Percentiles rank a stretch among this genome's conserved stretches.
Conservation (phyloP, 2,797 vertebrate genomes). For the Enteromius afrohamiltoni region DNA sequence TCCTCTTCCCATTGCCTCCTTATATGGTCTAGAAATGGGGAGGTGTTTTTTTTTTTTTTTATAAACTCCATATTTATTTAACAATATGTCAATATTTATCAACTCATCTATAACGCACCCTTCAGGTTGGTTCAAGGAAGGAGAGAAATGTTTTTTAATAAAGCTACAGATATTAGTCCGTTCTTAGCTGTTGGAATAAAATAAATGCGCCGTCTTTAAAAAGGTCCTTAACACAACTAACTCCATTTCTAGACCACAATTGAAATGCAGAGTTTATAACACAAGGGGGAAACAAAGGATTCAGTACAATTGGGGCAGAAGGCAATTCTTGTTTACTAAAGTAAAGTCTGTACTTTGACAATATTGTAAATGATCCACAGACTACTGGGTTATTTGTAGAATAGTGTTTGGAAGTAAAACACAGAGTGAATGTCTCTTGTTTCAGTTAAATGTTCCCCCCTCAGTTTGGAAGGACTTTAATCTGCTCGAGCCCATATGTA, state of each 20-base stretch:
- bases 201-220: slow-evolving; percentile 2
- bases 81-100: not conserved
- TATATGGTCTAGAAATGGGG: not conserved
- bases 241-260: not conserved
- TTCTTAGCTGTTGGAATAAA: slow-evolving; percentile 38
- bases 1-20: not conserved
- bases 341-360: slow-evolving; percentile 14
- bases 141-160: not conserved
- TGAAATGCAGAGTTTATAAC: not conserved
- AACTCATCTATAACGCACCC: not conserved
- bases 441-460: too few species aligned
- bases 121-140: not conserved
- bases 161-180: not conserved
- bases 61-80: not conserved
- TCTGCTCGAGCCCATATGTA: too few species aligned
- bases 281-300: not conserved
- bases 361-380: not conserved
- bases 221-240: slow-evolving; percentile 10
- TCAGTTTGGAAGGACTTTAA: too few species aligned
- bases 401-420: not conserved
- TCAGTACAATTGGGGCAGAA: not conserved
- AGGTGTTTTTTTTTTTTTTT: not conserved
- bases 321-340: slow-evolving; percentile 39
- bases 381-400: slow-evolving; percentile 17
- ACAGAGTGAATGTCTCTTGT: not conserved